Evolutionary conservation across 2,797 vertebrate species (phyloP), one percentile per base, ranked within the genome.

Genomic region (Poecilia gillii): DNA sequence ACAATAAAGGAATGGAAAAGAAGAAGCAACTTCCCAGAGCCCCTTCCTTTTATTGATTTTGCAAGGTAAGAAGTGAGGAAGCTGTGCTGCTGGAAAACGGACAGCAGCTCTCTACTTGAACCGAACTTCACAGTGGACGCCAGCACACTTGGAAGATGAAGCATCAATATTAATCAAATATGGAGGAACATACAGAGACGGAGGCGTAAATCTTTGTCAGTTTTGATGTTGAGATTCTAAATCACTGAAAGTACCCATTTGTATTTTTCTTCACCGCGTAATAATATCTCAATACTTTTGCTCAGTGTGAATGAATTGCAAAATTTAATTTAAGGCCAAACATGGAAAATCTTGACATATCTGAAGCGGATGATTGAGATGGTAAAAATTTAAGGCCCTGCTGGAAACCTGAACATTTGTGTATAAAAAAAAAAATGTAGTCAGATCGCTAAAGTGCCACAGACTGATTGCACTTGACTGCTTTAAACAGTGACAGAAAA

Each of bases 1-100:
- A 94, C 91, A 88, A 89, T 81, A 78, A 90, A 82, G 70, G 47
- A 77, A 85, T 13, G 64, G 73, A 75, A 87, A 57, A 23, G 57
- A 75, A 76, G 81, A 75, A 76, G 81, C 43, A 76, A 53, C 39
- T 20, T 85, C 85, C 84, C 82, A 66, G 66, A 81, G 74, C 73
- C 86, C 23, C 84, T 87, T 51, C 6, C 72, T 81, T 70, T 43
- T 84, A 92, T 92, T 89, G 90, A 92, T 91, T 89, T 79, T 74
- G 72, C 70, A 75, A 73, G 57, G 25, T 43, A 51, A 76, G 85
- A 49, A 85, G 46, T 73, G 85, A 81, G 77, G 73, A 84, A 77
- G 86, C 73, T 75, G 78, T 2, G 76, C 73, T 62, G 80, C 76
- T 87, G 81, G 84, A 84, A 87, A 91, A 91, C 28, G 79, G 86